Evolutionary conservation across 2,797 vertebrate genomes (phyloP), one percentile per base, ranked within the genome.

Genomic region (Spatula clypeata): DNA sequence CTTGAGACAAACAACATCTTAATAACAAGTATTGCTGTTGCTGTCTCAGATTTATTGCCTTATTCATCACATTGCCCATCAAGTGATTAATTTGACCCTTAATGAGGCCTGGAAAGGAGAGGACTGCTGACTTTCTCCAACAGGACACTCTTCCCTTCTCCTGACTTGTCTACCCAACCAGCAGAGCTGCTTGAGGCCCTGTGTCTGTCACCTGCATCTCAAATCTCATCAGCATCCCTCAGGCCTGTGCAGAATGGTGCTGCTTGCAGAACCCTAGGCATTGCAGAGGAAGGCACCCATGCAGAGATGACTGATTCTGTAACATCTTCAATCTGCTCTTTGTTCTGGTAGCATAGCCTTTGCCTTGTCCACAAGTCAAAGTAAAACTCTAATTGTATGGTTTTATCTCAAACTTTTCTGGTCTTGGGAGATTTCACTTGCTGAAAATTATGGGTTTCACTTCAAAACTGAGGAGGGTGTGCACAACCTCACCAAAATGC

Each of bases 371-470:
- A 88, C n/a, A 32, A 92, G 93, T 66, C 88, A 66, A 42, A 12
- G 13, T 15, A 93, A 73, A 96, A 86, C 75, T 84, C 70, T 88
- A 94, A 95, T 87, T 82, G 85, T 58, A 84, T 38, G 76, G 93
- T 95, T 95, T 97, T 96, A 79, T 69, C 74, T 95, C 92, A 97
- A 94, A 87, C 77, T 91, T 76, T 86, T 81, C 55, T 91, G 66
- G 36, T 82, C 93, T 90, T 91, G 0, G 51, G 90, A 94, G 85
- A 89, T 76, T 94, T 76, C 49, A 86, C 42, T 73, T 92, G 93
- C 83, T 93, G 94, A 95, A 96, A 96, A 95, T 91, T 70, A 80
- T 72, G 90, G 80, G 91, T 90, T 94, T 96, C 69, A 32, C 49
- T 87, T 88, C 79, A 71, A 95, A 96, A 89, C 19, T 34, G 45